A percentile compares a stretch with the other conserved stretches of the same genome.
phyloP scores from a whole-genome alignment of 2,888 invertebrate species.

The Aspidiotus rigidus region DNA sequence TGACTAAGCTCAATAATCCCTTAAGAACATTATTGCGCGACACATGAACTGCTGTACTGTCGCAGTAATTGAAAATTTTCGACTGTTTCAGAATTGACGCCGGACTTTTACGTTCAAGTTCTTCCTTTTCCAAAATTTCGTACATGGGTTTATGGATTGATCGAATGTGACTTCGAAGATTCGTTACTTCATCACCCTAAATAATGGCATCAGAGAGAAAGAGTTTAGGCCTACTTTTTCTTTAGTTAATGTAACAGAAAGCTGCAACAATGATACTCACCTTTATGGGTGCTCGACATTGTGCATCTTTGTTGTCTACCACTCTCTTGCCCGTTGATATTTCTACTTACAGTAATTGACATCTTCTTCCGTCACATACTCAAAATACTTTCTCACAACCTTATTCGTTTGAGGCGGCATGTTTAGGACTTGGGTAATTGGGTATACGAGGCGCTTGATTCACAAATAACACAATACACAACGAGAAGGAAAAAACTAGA shows the following conservation, averaged over 20 bases:
- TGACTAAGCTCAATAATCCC: background rate
- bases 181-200: background rate
- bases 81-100: background rate
- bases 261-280: background rate
- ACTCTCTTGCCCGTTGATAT: background rate
- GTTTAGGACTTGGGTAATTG: too few species aligned
- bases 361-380: background rate
- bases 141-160: background rate
- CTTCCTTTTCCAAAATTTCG: background rate
- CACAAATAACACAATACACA: too few species aligned
- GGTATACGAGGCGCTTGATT: too few species aligned
- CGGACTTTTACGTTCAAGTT: background rate
- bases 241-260: background rate
- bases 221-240: background rate
- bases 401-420: background rate
- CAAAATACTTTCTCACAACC: background rate
- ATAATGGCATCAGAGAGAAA: background rate
- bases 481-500: too few species aligned
- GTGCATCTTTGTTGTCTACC: background rate
- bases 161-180: background rate
- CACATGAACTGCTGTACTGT: background rate
- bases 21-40: background rate
- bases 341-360: background rate
- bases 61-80: background rate
- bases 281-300: constrained; percentile 1